phyloP scores from a whole-genome alignment of 2,888 invertebrate genomes.

The Hedychridium roseum region DNA sequence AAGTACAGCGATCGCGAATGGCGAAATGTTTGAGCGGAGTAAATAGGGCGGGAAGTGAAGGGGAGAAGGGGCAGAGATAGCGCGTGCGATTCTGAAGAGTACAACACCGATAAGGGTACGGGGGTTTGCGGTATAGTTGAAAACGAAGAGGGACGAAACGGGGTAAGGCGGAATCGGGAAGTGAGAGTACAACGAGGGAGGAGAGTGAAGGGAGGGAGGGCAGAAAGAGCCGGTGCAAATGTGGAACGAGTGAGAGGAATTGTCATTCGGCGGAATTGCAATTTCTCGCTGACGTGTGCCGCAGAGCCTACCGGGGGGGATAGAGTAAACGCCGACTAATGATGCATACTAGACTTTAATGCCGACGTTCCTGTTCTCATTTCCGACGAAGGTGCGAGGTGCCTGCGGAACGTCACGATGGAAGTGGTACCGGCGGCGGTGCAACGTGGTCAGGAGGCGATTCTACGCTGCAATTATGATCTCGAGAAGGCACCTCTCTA shows the following conservation, averaged over 20 bases:
- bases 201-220: conserved; percentile 6
- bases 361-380: conserved; percentile 42
- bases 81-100: conserved; percentile 3
- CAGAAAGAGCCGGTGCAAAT: conserved; percentile 17
- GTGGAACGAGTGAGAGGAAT: conserved; percentile 21
- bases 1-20: too few species aligned
- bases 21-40: too few species aligned
- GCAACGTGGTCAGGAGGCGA: conserved; percentile 73
- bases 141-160: conserved; percentile 18
- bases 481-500: conserved; percentile 80
- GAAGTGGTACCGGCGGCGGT: conserved; percentile 76
- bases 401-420: conserved; percentile 76
- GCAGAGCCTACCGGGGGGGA: conserved; percentile 30
- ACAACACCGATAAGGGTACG: too few species aligned
- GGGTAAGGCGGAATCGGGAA: conserved; percentile 12
- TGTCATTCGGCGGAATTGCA: conserved; percentile 56
- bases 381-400: conserved; percentile 67
- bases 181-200: conserved; percentile 4
- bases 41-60: conserved; percentile 9
- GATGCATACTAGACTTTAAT: conserved; percentile 52
- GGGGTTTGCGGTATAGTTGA: conserved; percentile 8
- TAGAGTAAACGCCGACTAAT: conserved; percentile 51
- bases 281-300: conserved; percentile 54
- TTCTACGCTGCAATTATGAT: conserved; percentile 78
- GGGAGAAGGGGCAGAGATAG: conserved; percentile 1